Conservation (phyloP, 2,113 vertebrate genomes). For the Gnathonemus longibarbis region DNA sequence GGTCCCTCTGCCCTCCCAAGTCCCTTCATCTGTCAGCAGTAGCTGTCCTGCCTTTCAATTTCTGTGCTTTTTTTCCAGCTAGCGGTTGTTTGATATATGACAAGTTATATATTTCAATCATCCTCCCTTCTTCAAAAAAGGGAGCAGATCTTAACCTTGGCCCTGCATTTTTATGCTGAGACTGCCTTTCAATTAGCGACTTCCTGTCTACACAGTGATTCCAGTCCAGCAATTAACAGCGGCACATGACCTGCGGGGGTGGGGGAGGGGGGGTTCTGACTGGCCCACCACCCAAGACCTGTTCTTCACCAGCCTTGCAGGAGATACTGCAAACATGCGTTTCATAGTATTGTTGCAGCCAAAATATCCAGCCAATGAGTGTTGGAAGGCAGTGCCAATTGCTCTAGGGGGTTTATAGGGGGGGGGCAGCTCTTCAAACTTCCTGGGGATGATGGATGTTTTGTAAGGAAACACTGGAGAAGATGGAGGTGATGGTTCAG, state of each 20-base stretch:
- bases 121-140: neutral
- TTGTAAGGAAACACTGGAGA: neutral
- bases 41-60: neutral
- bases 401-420: neutral
- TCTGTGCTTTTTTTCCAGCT: neutral
- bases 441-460: neutral
- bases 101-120: conserved; percentile 2
- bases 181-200: neutral
- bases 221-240: neutral
- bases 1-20: neutral
- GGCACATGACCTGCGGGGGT: neutral
- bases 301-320: neutral
- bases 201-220: neutral
- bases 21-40: neutral
- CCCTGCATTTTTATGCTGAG: neutral
- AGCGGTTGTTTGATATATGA: neutral
- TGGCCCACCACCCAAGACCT: neutral
- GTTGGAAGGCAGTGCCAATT: neutral
- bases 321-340: neutral
- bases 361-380: neutral
- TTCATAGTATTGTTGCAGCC: neutral
- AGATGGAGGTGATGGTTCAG: neutral
- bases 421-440: neutral
- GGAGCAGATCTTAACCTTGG: neutral
- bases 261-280: neutral